These are phyloP conservation scores for Stercorarius parasiticus DNA, from an alignment of 2,113 vertebrate species.

Conservation along the genomic window DNA sequence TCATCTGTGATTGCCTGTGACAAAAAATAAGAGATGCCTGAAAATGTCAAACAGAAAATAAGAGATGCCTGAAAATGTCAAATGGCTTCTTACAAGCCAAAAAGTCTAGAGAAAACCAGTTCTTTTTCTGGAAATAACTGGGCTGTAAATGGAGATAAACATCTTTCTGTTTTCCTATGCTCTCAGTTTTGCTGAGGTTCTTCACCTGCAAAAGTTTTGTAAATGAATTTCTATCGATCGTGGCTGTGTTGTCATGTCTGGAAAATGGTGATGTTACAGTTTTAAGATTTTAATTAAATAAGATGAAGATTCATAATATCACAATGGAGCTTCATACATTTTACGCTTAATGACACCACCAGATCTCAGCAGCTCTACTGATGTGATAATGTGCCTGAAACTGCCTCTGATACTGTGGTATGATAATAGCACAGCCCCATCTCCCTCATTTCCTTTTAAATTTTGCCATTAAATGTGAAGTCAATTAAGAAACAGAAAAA, in stretches of 20 bases:
- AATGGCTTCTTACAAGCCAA: neutral
- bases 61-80: slow-evolving; percentile 18
- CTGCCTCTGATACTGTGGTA: neutral
- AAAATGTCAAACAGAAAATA: slow-evolving; percentile 30
- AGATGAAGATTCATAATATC: neutral
- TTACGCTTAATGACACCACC: neutral
- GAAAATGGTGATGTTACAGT: neutral
- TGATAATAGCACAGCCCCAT: neutral
- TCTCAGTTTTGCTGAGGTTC: neutral
- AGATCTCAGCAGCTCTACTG: neutral
- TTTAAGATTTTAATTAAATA: neutral
- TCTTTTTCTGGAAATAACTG: neutral
- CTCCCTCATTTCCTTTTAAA: neutral
- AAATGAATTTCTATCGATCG: accelerated
- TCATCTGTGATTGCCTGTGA: neutral
- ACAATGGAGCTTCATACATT: neutral
- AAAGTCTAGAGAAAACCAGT: neutral
- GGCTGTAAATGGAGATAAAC: neutral
- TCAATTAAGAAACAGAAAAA: slow-evolving; percentile 1
- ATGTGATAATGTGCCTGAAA: neutral
- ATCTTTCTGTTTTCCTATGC: neutral
- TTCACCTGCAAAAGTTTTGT: neutral
- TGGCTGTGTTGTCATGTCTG: neutral
- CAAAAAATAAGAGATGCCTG: neutral
- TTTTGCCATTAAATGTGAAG: neutral